Percentiles rank a stretch among this genome's conserved stretches.
phyloP scores from a whole-genome alignment of 2,888 invertebrate genomes.

The Cheilosia scutellata region DNA sequence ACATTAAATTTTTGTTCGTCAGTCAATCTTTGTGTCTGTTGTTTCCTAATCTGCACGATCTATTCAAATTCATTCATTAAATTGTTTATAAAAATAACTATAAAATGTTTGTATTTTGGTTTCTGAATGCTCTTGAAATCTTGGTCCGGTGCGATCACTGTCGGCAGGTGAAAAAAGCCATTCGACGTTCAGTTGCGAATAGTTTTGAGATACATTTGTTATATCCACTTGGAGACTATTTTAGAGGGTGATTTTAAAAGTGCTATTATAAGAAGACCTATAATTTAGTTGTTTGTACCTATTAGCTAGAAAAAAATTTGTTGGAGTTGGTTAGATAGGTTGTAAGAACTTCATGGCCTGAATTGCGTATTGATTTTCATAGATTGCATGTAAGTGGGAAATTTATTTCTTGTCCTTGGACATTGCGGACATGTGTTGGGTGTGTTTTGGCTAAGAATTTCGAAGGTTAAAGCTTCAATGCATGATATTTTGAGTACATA shows the following conservation, averaged over 20 bases:
- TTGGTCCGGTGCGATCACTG: not conserved
- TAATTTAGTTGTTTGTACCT: not conserved
- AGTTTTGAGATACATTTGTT: slow-evolving; percentile 34
- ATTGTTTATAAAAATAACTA: slow-evolving; percentile 54
- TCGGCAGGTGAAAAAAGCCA: slow-evolving; percentile 30
- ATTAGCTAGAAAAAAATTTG: not conserved
- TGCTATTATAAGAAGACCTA: not conserved
- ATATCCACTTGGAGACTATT: slow-evolving; percentile 1
- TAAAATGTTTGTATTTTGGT: slow-evolving; percentile 47
- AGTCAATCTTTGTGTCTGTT: slow-evolving; percentile 52
- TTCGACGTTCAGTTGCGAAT: not conserved
- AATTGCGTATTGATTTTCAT: slow-evolving; percentile 37
- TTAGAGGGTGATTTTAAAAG: not conserved
- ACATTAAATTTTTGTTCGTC: slow-evolving; percentile 37
- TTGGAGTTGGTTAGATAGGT: slow-evolving; percentile 5
- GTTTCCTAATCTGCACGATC: slow-evolving; percentile 48
- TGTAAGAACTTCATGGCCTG: not conserved
- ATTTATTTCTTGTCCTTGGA: slow-evolving; percentile 45
- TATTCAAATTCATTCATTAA: slow-evolving; percentile 6
- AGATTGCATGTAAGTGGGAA: slow-evolving; percentile 36
- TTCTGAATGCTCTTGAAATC: slow-evolving; percentile 19
- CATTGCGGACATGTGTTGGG: slow-evolving; percentile 30
- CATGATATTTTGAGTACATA: not conserved
- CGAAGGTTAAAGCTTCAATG: slow-evolving; percentile 7
- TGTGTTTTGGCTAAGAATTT: slow-evolving; percentile 2